A percentile compares a stretch with the other conserved stretches of the same genome.
phyloP scores from a whole-genome alignment of 2,797 vertebrate species.

The Acanthurus leucopareius region DNA sequence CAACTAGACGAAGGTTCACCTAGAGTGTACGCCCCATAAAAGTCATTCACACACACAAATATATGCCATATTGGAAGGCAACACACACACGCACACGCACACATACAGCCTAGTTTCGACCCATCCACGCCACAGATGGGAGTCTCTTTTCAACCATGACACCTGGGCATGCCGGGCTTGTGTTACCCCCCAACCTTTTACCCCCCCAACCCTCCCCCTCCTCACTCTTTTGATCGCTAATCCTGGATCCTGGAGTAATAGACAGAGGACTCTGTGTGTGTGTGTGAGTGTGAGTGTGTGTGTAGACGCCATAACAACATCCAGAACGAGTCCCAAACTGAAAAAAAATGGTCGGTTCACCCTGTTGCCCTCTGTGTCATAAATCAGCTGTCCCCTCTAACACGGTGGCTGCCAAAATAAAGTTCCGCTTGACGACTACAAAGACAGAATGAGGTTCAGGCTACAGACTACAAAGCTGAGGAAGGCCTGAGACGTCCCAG shows the following conservation, averaged over 20 bases:
- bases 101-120: slow-evolving; percentile 47
- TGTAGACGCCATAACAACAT: slow-evolving; percentile 72
- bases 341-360: slow-evolving; percentile 54
- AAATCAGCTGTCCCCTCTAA: slow-evolving; percentile 79
- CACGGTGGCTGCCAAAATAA: slow-evolving; percentile 70
- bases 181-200: slow-evolving; percentile 73
- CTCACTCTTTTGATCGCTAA: slow-evolving; percentile 84
- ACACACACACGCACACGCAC: slow-evolving; percentile 21
- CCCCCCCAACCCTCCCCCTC: neutral
- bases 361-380: slow-evolving; percentile 39
- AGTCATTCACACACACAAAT: slow-evolving; percentile 56
- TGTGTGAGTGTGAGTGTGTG: slow-evolving; percentile 4
- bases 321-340: slow-evolving; percentile 61
- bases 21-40: slow-evolving; percentile 75
- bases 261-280: slow-evolving; percentile 10
- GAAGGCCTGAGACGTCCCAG: slow-evolving; percentile 58
- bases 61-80: slow-evolving; percentile 26
- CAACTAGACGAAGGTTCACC: slow-evolving; percentile 86
- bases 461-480: slow-evolving; percentile 63
- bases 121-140: slow-evolving; percentile 73
- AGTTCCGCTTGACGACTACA: slow-evolving; percentile 74
- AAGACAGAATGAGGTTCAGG: slow-evolving; percentile 75
- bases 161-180: slow-evolving; percentile 80
- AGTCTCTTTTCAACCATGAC: slow-evolving; percentile 73
- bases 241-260: slow-evolving; percentile 69